phyloP scores from a whole-genome alignment of 2,888 invertebrate genomes.

The Tetragonula carbonaria region DNA sequence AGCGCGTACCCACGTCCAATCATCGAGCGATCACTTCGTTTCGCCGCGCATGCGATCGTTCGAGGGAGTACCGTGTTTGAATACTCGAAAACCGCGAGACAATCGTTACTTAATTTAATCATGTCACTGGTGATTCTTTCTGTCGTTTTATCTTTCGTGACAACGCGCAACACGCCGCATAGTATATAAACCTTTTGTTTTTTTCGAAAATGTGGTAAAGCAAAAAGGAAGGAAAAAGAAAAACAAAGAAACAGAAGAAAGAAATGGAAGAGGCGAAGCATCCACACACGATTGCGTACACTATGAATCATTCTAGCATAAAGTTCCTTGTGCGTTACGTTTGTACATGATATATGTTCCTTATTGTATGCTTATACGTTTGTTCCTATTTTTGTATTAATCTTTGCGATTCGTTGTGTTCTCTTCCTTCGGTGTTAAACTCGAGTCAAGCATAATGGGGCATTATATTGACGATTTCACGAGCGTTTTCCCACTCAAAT shows the following conservation, averaged over 20 bases:
- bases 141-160: background rate
- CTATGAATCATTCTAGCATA: constrained; percentile 72
- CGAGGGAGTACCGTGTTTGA: background rate
- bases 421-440: constrained; percentile 60
- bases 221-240: background rate
- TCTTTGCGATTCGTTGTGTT: constrained; percentile 67
- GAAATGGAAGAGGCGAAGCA: constrained; percentile 23
- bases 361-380: constrained; percentile 74
- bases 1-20: constrained; percentile 68
- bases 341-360: constrained; percentile 78
- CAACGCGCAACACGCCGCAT: constrained; percentile 1
- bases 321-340: constrained; percentile 80
- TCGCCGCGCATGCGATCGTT: constrained; percentile 12
- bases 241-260: background rate
- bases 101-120: constrained; percentile 30
- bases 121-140: background rate
- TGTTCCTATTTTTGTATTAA: constrained; percentile 81
- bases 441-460: constrained; percentile 53
- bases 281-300: constrained; percentile 55
- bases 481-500: constrained; percentile 8
- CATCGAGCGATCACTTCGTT: constrained; percentile 31
- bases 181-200: background rate
- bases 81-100: background rate
- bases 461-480: constrained; percentile 50
- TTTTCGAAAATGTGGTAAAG: background rate